Percentiles rank a stretch among this genome's conserved stretches.
Evolutionary conservation across 53 echinoderm and acorn worm species (phyloP).

Genomic region (Arbacia lixula): DNA sequence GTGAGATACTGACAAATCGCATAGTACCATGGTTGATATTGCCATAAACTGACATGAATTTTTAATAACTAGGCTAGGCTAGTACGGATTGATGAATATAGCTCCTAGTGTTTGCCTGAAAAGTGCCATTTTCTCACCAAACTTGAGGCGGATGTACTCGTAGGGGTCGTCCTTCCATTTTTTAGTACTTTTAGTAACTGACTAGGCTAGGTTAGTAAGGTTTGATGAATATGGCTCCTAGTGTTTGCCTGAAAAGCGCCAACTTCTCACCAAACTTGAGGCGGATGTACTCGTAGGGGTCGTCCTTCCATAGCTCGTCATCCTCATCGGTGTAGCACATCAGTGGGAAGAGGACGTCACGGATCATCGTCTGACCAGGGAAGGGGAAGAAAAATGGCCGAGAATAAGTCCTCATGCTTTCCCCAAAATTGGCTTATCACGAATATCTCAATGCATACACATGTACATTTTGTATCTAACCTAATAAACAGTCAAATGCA

Average conservation of each 20-base stretch:
- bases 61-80: background rate
- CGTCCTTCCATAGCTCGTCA: constrained; percentile 90
- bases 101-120: background rate
- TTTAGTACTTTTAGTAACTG: too few relatives aligned
- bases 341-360: constrained; percentile 85
- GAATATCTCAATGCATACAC: too few relatives aligned
- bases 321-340: constrained; percentile 98
- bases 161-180: constrained; percentile 92
- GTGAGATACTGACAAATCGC: too few relatives aligned
- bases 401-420: background rate
- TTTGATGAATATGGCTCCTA: background rate
- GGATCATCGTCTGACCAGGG: constrained; percentile 65
- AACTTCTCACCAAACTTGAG: constrained; percentile 86
- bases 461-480: background rate
- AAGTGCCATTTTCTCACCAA: constrained; percentile 62
- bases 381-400: background rate
- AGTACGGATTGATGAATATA: background rate
- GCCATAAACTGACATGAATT: too few relatives aligned
- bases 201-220: background rate
- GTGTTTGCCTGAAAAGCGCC: background rate
- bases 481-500: too few relatives aligned
- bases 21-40: too few relatives aligned
- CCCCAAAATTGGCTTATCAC: too few relatives aligned
- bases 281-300: constrained; percentile 91
- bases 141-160: constrained; percentile 93